Conservation (phyloP, 2,797 vertebrate species). For the Chlorospingus flavigularis region DNA sequence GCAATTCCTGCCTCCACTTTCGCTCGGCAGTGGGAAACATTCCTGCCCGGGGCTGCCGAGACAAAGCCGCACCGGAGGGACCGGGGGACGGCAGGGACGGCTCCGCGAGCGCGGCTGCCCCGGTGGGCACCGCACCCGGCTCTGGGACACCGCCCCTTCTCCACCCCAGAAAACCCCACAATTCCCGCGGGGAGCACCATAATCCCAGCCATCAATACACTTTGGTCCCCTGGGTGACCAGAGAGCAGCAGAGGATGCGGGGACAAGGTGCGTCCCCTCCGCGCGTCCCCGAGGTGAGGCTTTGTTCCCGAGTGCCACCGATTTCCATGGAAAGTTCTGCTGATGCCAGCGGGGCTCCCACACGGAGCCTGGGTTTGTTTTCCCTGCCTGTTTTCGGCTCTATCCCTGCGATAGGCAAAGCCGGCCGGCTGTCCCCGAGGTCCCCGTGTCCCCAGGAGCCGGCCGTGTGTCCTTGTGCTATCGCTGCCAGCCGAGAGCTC, state of each 20-base stretch:
- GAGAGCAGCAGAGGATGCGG: background rate
- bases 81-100: accelerated
- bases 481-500: background rate
- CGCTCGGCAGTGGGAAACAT: conserved; percentile 19
- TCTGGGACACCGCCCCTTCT: accelerated
- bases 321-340: background rate
- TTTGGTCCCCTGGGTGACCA: accelerated
- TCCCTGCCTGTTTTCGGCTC: background rate
- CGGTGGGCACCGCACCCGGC: accelerated
- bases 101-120: accelerated
- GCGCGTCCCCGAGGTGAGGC: background rate
- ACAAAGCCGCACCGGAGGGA: background rate
- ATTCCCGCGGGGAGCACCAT: accelerated
- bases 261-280: background rate
- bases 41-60: conserved; percentile 40
- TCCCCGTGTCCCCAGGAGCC: background rate
- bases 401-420: background rate
- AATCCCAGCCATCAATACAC: accelerated
- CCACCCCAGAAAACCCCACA: accelerated
- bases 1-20: conserved; percentile 67
- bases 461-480: background rate
- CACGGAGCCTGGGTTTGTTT: background rate
- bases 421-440: background rate
- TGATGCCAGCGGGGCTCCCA: background rate
- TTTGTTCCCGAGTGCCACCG: background rate